Conservation (phyloP, 1,140 invertebrate genomes). For the Bombus sibiricus region DNA sequence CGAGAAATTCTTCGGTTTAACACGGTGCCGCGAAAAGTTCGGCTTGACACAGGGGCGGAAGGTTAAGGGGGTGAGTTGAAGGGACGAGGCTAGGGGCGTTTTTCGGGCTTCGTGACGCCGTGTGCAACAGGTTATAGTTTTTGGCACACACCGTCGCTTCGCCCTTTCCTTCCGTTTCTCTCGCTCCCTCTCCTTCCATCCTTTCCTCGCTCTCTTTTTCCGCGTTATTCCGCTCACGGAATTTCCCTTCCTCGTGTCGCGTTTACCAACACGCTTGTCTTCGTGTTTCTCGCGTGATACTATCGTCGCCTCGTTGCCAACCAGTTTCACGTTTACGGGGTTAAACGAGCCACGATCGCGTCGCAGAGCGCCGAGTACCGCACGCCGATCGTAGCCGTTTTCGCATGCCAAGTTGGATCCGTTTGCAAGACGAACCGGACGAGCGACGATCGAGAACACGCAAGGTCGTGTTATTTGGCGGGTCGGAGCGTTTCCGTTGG, state of each 20-base stretch:
- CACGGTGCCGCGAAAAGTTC: slow-evolving; percentile 62
- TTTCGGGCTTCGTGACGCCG: slow-evolving; percentile 79
- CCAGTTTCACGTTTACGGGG: too few relatives aligned
- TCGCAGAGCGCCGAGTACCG: too few relatives aligned
- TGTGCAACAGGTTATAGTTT: slow-evolving; percentile 83
- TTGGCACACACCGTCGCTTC: slow-evolving; percentile 80
- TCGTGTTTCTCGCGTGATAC: slow-evolving; percentile 46
- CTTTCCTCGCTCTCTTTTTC: slow-evolving; percentile 49
- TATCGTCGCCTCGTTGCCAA: neutral
- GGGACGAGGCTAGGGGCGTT: slow-evolving; percentile 79
- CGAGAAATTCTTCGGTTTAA: slow-evolving; percentile 60
- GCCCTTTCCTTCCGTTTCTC: slow-evolving; percentile 59
- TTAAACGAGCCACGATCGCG: too few relatives aligned
- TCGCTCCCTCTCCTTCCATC: slow-evolving; percentile 44
- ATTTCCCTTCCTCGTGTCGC: slow-evolving; percentile 57
- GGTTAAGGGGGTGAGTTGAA: slow-evolving; percentile 65
- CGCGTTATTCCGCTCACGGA: slow-evolving; percentile 63
- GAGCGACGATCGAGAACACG: too few relatives aligned
- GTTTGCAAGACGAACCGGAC: too few relatives aligned
- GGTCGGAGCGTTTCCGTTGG: too few relatives aligned
- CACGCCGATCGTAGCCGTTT: too few relatives aligned
- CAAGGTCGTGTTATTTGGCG: too few relatives aligned
- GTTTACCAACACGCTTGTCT: slow-evolving; percentile 27
- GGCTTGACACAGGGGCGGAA: slow-evolving; percentile 60
- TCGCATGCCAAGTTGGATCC: too few relatives aligned